These are phyloP conservation scores for Erpetoichthys calabaricus DNA, from an alignment of 2,797 vertebrate genomes.

Conservation along the genomic window DNA sequence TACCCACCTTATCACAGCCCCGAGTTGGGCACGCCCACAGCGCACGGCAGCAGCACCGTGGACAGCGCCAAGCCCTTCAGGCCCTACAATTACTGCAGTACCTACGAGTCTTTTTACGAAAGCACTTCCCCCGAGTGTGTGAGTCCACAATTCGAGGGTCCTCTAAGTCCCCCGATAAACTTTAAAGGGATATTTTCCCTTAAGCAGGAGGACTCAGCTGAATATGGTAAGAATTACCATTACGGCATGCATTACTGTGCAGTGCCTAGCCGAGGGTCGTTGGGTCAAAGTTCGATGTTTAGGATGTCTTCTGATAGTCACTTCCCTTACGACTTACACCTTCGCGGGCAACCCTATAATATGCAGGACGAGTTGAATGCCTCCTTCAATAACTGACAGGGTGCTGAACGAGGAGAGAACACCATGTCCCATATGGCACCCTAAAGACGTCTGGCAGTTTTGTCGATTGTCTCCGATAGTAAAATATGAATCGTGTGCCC, in stretches of 20 bases:
- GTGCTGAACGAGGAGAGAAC: conserved; percentile 63
- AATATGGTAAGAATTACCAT: conserved; percentile 87
- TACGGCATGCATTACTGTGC: conserved; percentile 93
- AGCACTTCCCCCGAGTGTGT: conserved; percentile 78
- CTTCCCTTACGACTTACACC: conserved; percentile 94
- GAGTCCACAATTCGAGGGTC: conserved; percentile 84
- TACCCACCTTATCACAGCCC: conserved; percentile 79
- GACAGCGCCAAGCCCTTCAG: conserved; percentile 83
- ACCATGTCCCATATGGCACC: conserved; percentile 22
- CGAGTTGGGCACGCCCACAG: conserved; percentile 69
- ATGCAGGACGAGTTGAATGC: conserved; percentile 88
- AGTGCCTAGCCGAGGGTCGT: conserved; percentile 75
- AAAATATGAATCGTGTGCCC: too few species aligned
- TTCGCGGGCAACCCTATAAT: conserved; percentile 86
- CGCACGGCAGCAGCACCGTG: conserved; percentile 63
- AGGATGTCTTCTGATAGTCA: conserved; percentile 84
- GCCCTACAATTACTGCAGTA: conserved; percentile 77
- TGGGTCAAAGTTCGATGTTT: conserved; percentile 87
- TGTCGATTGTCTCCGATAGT: too few species aligned
- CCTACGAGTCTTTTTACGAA: conserved; percentile 90
- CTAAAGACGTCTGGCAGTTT: too few species aligned
- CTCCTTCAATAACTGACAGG: conserved; percentile 81
- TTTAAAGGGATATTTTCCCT: conserved; percentile 98
- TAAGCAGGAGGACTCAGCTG: conserved; percentile 83
- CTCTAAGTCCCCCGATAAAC: conserved; percentile 90